A percentile compares a stretch with the other conserved stretches of the same genome.
These are phyloP conservation scores for Luperina testacea DNA, from an alignment of 2,888 invertebrate genomes.

Conservation along the genomic window DNA sequence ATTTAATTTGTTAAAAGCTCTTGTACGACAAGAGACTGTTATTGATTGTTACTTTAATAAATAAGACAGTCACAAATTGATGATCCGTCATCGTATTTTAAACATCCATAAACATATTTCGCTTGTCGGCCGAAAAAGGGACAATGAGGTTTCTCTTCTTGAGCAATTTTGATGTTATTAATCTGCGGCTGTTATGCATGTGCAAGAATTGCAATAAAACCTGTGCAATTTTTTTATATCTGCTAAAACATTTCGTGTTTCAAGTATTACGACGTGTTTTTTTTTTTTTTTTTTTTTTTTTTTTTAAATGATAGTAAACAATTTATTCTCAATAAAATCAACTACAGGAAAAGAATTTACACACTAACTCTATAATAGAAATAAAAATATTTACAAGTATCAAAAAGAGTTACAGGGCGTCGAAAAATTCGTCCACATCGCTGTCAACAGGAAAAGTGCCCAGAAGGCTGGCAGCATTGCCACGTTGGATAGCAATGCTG, in stretches of 20 bases:
- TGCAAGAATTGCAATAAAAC: constrained; percentile 5
- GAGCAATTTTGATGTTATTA: constrained; percentile 2
- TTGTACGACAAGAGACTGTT: not conserved
- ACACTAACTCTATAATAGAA: no score
- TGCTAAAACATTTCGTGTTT: not conserved
- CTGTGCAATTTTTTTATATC: not conserved
- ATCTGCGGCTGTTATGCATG: not conserved
- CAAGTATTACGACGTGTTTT: no score
- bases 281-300: no score
- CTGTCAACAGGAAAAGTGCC: no score
- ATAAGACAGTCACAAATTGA: not conserved
- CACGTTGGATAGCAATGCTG: no score
- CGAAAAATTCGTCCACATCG: no score
- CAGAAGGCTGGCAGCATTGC: no score
- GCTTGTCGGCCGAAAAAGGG: not conserved
- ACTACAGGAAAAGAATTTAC: no score
- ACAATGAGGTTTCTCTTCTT: constrained; percentile 22
- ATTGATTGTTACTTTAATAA: constrained; percentile 1
- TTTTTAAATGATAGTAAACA: no score
- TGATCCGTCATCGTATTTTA: not conserved
- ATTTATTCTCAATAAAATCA: no score
- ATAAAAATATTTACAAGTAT: no score
- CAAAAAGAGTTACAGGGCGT: no score
- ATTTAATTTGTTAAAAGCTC: constrained; percentile 26
- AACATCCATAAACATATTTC: not conserved